phyloP scores from a whole-genome alignment of 53 echinoderm and acorn worm genomes.

The Apostichopus leukothele region DNA sequence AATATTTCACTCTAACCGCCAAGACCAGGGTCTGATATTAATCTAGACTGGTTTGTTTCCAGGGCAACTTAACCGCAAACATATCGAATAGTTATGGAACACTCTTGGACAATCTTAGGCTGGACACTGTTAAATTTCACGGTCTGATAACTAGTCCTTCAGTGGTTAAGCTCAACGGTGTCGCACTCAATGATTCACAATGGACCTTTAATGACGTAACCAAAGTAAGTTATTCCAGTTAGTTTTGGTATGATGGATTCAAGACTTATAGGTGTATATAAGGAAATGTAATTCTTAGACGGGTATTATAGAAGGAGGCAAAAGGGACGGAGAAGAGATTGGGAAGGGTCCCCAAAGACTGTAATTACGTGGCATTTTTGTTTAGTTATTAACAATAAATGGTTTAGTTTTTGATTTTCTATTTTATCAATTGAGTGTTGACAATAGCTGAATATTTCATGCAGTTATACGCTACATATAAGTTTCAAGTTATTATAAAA shows the following conservation, averaged over 20 bases:
- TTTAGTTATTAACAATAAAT: not conserved
- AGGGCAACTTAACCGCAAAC: conserved; percentile 53
- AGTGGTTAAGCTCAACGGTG: not conserved
- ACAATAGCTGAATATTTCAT: too few species aligned
- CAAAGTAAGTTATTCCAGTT: not conserved
- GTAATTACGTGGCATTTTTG: not conserved
- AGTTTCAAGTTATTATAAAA: too few species aligned
- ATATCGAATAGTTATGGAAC: conserved; percentile 42
- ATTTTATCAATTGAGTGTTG: not conserved
- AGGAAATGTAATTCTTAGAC: not conserved
- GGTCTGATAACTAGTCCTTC: conserved; percentile 36
- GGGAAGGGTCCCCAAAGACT: not conserved
- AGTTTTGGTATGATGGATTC: not conserved
- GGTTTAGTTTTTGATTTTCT: not conserved
- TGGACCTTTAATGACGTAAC: not conserved
- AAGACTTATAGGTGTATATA: not conserved
- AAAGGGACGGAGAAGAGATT: not conserved
- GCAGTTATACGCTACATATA: too few species aligned
- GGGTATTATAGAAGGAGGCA: not conserved
- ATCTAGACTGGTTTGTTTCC: not conserved
- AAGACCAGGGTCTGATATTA: not conserved
- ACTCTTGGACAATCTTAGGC: conserved; percentile 51
- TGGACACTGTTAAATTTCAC: conserved; percentile 67
- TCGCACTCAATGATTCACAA: not conserved
- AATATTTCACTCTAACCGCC: not conserved